These are phyloP conservation scores for Acipenser ruthenus DNA, from an alignment of 2,797 vertebrate genomes.

Conservation along the genomic window DNA sequence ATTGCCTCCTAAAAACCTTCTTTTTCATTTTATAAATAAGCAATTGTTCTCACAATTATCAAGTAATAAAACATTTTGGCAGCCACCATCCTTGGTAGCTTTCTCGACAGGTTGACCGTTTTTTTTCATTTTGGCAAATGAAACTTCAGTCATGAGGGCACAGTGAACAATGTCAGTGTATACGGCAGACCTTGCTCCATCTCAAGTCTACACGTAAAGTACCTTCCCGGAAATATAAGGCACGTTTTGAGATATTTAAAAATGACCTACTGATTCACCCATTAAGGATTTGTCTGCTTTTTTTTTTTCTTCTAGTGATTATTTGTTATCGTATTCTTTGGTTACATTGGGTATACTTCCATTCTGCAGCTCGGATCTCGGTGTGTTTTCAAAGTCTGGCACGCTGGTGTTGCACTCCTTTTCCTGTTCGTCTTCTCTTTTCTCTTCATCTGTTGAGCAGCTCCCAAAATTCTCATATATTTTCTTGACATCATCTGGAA, in stretches of 20 bases:
- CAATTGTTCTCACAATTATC: slow-evolving; percentile 4
- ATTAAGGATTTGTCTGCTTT: slow-evolving; percentile 37
- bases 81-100: slow-evolving; percentile 10
- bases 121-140: slow-evolving; percentile 50
- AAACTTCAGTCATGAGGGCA: slow-evolving; percentile 44
- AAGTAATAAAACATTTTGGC: slow-evolving; percentile 15
- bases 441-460: slow-evolving; percentile 71
- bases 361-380: slow-evolving; percentile 65
- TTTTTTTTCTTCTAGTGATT: slow-evolving; percentile 53
- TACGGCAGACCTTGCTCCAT: slow-evolving; percentile 29
- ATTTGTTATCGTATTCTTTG: slow-evolving; percentile 73
- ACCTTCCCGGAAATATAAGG: slow-evolving; percentile 43
- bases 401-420: slow-evolving; percentile 73
- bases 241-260: slow-evolving; percentile 54
- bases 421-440: slow-evolving; percentile 59
- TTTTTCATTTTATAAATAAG: slow-evolving; percentile 12
- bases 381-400: slow-evolving; percentile 63
- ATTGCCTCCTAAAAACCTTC: not conserved
- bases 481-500: slow-evolving; percentile 73
- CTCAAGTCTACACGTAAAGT: slow-evolving; percentile 44
- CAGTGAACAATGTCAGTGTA: slow-evolving; percentile 41
- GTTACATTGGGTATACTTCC: slow-evolving; percentile 61
- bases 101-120: slow-evolving; percentile 32
- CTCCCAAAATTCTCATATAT: slow-evolving; percentile 73
- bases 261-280: slow-evolving; percentile 28